These are phyloP conservation scores for Dryomyza anilis DNA, from an alignment of 2,888 invertebrate species.

Conservation along the genomic window DNA sequence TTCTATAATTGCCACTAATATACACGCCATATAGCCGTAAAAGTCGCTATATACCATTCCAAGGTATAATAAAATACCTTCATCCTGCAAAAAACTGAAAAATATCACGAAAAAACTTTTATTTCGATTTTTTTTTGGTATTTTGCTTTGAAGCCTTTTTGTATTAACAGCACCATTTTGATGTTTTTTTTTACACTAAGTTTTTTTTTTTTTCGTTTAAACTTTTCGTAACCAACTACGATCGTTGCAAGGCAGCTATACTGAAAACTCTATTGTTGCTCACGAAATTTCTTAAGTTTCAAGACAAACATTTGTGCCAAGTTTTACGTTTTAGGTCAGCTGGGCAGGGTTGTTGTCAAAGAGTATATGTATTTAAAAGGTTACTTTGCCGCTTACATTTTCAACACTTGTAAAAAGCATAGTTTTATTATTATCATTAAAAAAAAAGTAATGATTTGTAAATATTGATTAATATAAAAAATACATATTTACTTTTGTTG, in stretches of 20 bases:
- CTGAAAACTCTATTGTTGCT: conserved; percentile 10
- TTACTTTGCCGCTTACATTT: too few species aligned
- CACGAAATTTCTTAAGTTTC: conserved; percentile 53
- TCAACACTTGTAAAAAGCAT: too few species aligned
- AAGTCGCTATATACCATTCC: neutral
- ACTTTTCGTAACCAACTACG: neutral
- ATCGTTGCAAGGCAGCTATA: conserved; percentile 30
- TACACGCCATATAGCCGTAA: neutral
- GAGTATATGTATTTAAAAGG: too few species aligned
- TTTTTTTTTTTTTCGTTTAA: neutral
- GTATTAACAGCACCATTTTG: too few species aligned
- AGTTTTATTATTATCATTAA: too few species aligned
- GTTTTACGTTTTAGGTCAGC: conserved; percentile 23
- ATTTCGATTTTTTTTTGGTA: conserved; percentile 3
- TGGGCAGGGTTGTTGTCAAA: neutral
- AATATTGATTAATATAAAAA: too few species aligned
- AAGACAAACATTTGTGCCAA: conserved; percentile 48
- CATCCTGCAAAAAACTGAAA: neutral
- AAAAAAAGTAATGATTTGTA: too few species aligned
- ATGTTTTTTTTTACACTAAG: conserved; percentile 37
- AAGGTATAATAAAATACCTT: conserved; percentile 14
- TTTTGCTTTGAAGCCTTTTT: too few species aligned
- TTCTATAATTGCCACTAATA: neutral
- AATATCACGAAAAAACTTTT: too few species aligned
- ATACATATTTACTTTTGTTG: too few species aligned